These are phyloP conservation scores for Drosophila vallismaia DNA, from an alignment of 2,888 invertebrate genomes.

Conservation along the genomic window DNA sequence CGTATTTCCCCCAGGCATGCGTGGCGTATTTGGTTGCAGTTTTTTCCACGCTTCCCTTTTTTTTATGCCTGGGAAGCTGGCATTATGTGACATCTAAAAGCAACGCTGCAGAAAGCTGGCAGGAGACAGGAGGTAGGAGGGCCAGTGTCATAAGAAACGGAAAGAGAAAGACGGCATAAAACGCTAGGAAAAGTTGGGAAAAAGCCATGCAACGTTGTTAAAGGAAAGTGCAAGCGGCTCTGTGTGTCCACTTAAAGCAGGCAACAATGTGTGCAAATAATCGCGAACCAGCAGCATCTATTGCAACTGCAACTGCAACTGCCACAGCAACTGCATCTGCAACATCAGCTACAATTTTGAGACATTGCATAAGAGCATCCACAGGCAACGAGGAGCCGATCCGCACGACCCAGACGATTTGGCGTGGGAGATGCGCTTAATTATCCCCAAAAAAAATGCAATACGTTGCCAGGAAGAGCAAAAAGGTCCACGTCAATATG, in stretches of 20 bases:
- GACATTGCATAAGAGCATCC: conserved; percentile 36
- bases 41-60: conserved; percentile 8
- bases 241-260: conserved; percentile 59
- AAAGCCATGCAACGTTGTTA: conserved; percentile 41
- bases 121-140: background rate
- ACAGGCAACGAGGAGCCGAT: conserved; percentile 20
- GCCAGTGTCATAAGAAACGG: conserved; percentile 34
- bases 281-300: conserved; percentile 5
- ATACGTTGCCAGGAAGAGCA: conserved; percentile 19
- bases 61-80: conserved; percentile 23
- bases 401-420: conserved; percentile 20
- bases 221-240: conserved; percentile 47
- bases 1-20: conserved; percentile 49
- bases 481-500: conserved; percentile 13
- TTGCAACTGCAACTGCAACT: conserved; percentile 30
- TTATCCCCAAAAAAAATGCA: conserved; percentile 26
- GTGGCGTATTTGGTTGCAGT: conserved; percentile 37
- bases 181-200: conserved; percentile 26
- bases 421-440: conserved; percentile 38
- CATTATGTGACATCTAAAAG: conserved; percentile 44
- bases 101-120: background rate
- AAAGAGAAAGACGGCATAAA: conserved; percentile 21
- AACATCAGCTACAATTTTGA: conserved; percentile 31
- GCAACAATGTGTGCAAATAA: conserved; percentile 46
- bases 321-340: conserved; percentile 14